Evolutionary conservation across 2,888 invertebrate genomes (phyloP).

Genomic region (Unio pictorum): DNA sequence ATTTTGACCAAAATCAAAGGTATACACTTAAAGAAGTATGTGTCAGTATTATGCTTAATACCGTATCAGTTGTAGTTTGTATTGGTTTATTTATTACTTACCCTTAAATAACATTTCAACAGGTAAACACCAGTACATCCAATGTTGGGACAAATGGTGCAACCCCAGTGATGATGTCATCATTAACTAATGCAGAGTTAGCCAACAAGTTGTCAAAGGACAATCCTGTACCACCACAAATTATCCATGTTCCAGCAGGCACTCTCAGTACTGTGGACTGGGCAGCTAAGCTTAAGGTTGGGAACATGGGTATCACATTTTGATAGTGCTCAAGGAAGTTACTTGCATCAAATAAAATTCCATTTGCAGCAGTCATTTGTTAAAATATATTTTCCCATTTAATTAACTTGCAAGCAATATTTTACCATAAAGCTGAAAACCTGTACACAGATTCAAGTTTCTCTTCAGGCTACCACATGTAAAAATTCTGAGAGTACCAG

Average conservation of each 20-base stretch:
- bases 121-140: constrained; percentile 4
- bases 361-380: not conserved
- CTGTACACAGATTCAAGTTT: too few relatives aligned
- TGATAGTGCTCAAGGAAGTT: not conserved
- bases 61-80: too few relatives aligned
- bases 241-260: constrained; percentile 51
- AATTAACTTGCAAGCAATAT: too few relatives aligned
- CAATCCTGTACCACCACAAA: constrained; percentile 41
- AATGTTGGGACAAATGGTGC: constrained; percentile 16
- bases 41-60: too few relatives aligned
- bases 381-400: too few relatives aligned
- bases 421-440: too few relatives aligned
- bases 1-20: too few relatives aligned
- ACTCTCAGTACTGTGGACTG: constrained; percentile 54
- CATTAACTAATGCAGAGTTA: constrained; percentile 48
- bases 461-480: too few relatives aligned
- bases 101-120: not conserved
- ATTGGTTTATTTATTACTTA: too few relatives aligned
- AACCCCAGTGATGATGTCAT: constrained; percentile 8
- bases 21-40: too few relatives aligned
- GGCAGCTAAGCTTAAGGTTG: constrained; percentile 61
- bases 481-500: too few relatives aligned
- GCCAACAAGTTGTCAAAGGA: constrained; percentile 59
- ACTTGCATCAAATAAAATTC: too few relatives aligned
- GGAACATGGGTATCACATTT: not conserved